Conservation (phyloP, 2,113 vertebrate genomes). For the Lanius ludovicianus region DNA sequence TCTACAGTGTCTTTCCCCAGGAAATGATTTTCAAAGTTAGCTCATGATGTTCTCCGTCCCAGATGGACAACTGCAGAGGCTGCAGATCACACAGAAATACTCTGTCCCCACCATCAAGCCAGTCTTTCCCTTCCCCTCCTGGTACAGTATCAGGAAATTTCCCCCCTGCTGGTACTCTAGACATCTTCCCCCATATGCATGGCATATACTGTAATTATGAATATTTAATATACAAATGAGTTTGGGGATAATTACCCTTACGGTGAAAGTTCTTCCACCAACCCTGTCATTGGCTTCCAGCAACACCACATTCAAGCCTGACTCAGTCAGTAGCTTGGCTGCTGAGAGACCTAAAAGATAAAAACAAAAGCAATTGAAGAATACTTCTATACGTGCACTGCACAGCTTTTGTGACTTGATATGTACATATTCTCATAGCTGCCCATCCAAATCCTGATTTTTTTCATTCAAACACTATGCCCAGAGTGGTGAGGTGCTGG, state of each 20-base stretch:
- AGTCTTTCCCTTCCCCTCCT: not conserved
- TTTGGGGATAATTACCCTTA: constrained; percentile 78
- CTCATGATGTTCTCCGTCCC: not conserved
- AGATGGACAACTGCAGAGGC: not conserved
- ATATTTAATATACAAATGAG: not conserved
- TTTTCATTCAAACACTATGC: not conserved
- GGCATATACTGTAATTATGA: not conserved
- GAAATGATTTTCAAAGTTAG: not conserved
- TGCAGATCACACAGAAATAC: not conserved
- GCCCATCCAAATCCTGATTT: not conserved
- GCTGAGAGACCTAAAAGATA: constrained; percentile 86
- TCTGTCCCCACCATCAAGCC: not conserved
- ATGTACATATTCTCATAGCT: not conserved
- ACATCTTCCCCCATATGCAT: not conserved
- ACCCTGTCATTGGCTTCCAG: constrained; percentile 93
- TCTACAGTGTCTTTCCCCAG: not conserved
- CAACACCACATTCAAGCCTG: constrained; percentile 86
- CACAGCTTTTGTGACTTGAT: not conserved
- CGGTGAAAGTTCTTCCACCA: constrained; percentile 92
- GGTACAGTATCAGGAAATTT: not conserved
- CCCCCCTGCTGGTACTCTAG: not conserved
- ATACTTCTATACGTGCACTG: not conserved
- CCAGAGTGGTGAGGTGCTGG: not conserved
- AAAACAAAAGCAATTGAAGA: not conserved
- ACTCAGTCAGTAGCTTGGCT: constrained; percentile 87